A percentile compares a stretch with the other conserved stretches of the same genome.
These are phyloP conservation scores for Oreochromis niloticus DNA, from an alignment of 2,113 vertebrate genomes.

Conservation along the genomic window DNA sequence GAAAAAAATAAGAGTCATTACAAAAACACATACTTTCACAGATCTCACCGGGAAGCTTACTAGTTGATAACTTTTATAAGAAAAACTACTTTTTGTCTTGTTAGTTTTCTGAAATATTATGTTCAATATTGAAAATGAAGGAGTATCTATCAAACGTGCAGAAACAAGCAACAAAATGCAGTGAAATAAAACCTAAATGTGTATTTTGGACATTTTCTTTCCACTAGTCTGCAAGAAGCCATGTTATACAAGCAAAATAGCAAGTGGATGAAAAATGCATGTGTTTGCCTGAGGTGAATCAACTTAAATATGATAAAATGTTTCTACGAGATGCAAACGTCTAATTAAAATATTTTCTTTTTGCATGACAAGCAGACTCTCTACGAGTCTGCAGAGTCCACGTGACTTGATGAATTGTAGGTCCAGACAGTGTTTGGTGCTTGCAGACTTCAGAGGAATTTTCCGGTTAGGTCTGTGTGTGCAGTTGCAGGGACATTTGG, in stretches of 20 bases:
- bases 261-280: neutral
- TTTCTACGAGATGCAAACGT: neutral
- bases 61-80: neutral
- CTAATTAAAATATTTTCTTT: neutral
- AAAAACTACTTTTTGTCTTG: fast-evolving
- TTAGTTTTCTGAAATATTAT: neutral
- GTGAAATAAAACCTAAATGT: neutral
- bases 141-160: neutral
- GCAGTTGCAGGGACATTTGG: neutral
- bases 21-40: neutral
- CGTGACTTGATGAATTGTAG: neutral
- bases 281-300: neutral
- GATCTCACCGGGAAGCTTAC: fast-evolving
- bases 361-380: neutral
- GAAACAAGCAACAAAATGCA: neutral
- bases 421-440: neutral
- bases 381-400: neutral
- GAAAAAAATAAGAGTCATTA: neutral
- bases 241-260: neutral
- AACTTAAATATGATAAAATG: neutral
- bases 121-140: neutral
- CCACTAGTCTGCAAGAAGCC: neutral
- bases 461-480: neutral
- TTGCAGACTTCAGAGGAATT: neutral
- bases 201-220: neutral